A percentile compares a stretch with the other conserved stretches of the same genome.
These are phyloP conservation scores for Opisthograptis luteolata DNA, from an alignment of 2,888 invertebrate genomes.

Conservation along the genomic window DNA sequence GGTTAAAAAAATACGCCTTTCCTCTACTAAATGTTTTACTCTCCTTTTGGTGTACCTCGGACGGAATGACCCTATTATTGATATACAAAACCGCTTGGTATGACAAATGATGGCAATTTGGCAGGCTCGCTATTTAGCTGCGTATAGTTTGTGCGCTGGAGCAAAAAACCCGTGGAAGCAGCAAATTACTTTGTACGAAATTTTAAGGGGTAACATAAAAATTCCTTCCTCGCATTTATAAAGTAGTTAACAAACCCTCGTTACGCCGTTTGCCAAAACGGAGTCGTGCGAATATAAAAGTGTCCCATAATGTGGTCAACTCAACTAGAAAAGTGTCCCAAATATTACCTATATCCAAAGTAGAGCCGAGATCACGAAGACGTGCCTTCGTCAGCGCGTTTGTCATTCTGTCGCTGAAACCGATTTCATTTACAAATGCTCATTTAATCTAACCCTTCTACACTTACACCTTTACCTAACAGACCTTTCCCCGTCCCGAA, in stretches of 20 bases:
- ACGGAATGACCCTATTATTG: conserved; percentile 19
- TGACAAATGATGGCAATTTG: conserved; percentile 26
- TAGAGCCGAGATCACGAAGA: conserved; percentile 13
- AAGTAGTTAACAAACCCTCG: conserved; percentile 30
- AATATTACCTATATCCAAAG: conserved; percentile 28
- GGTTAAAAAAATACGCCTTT: neutral
- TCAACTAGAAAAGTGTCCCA: conserved; percentile 35
- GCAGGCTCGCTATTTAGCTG: conserved; percentile 15
- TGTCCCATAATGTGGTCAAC: conserved; percentile 26
- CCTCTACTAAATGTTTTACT: neutral
- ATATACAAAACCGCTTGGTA: conserved; percentile 24
- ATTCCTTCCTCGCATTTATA: conserved; percentile 22
- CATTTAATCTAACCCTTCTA: conserved; percentile 27
- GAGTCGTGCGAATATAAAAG: conserved; percentile 19
- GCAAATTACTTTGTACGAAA: conserved; percentile 23
- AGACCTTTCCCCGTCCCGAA: conserved; percentile 37
- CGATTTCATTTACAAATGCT: conserved; percentile 23
- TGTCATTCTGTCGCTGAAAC: conserved; percentile 18
- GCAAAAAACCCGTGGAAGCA: conserved; percentile 19
- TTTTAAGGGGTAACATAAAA: conserved; percentile 24
- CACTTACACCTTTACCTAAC: conserved; percentile 36
- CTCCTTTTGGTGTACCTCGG: neutral
- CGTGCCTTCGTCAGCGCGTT: conserved; percentile 17
- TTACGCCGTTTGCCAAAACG: conserved; percentile 35
- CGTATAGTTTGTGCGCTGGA: conserved; percentile 18